These are phyloP conservation scores for Girardia tigrina DNA, from an alignment of 2,888 invertebrate genomes.

Conservation along the genomic window DNA sequence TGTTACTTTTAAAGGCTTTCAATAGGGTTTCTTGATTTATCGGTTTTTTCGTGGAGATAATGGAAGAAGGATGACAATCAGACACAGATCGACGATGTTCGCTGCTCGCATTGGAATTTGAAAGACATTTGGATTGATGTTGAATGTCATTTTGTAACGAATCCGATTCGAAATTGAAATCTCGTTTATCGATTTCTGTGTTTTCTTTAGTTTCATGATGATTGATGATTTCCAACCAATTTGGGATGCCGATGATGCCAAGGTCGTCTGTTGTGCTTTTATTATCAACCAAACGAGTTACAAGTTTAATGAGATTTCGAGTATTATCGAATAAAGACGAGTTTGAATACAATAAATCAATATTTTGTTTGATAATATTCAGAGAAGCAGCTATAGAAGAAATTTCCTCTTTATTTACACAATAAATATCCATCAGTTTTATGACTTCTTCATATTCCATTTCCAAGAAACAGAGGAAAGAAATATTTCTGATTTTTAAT, in stretches of 20 bases:
- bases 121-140: neutral
- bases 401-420: slow-evolving; percentile 2
- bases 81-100: neutral
- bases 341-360: neutral
- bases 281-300: neutral
- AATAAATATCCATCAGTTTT: neutral
- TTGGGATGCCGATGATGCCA: slow-evolving; percentile 17
- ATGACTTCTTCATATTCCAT: neutral
- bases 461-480: neutral
- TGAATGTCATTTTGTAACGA: neutral
- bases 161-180: neutral
- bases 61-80: slow-evolving; percentile 20
- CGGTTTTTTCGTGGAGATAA: neutral
- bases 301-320: slow-evolving; percentile 12
- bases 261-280: neutral
- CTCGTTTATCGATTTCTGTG: neutral
- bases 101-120: neutral
- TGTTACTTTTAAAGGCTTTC: slow-evolving; percentile 19
- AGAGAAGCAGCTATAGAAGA: neutral
- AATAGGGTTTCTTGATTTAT: neutral
- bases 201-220: neutral
- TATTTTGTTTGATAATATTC: slow-evolving; percentile 14
- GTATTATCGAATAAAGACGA: neutral
- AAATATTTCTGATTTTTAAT: slow-evolving; percentile 12
- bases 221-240: neutral